Percentiles rank a stretch among this genome's conserved stretches.
Conservation (phyloP, 1,140 invertebrate species). For the Trichoplusia ni region DNA sequence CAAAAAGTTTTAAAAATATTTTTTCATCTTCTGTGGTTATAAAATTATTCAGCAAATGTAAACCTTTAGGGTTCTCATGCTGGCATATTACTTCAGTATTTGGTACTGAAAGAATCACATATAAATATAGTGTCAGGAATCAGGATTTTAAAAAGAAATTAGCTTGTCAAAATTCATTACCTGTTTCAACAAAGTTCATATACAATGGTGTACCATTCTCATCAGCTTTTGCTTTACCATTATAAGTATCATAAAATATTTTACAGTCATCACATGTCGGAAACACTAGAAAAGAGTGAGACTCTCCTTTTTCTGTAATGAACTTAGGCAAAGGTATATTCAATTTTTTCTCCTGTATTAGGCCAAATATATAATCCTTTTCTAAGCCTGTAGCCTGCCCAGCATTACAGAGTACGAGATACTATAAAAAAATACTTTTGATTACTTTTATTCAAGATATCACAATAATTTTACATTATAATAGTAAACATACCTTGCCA, state of each 20-base stretch:
- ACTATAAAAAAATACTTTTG: slow-evolving; percentile 49
- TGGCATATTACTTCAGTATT: slow-evolving; percentile 57
- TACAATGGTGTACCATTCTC: slow-evolving; percentile 51
- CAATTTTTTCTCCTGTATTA: slow-evolving; percentile 40
- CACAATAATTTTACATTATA: not conserved
- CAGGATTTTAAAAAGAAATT: not conserved
- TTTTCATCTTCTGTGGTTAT: slow-evolving; percentile 88
- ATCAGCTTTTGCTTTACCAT: slow-evolving; percentile 56
- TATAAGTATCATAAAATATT: slow-evolving; percentile 53
- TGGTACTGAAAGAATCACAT: slow-evolving; percentile 52
- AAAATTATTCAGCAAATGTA: slow-evolving; percentile 89
- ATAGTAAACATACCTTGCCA: slow-evolving; percentile 14
- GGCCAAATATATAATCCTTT: slow-evolving; percentile 49
- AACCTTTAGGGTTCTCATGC: slow-evolving; percentile 84
- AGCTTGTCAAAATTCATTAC: slow-evolving; percentile 35
- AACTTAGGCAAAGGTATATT: slow-evolving; percentile 50
- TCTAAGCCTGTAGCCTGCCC: slow-evolving; percentile 70
- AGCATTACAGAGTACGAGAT: slow-evolving; percentile 69
- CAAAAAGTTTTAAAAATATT: slow-evolving; percentile 84
- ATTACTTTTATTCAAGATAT: not conserved
- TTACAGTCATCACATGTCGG: slow-evolving; percentile 43
- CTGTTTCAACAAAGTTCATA: slow-evolving; percentile 68
- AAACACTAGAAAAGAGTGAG: slow-evolving; percentile 65
- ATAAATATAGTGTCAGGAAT: not conserved
- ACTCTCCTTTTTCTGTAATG: slow-evolving; percentile 68